Conservation (phyloP, 2,113 vertebrate genomes). For the Tretioscincus oriximinensis region DNA sequence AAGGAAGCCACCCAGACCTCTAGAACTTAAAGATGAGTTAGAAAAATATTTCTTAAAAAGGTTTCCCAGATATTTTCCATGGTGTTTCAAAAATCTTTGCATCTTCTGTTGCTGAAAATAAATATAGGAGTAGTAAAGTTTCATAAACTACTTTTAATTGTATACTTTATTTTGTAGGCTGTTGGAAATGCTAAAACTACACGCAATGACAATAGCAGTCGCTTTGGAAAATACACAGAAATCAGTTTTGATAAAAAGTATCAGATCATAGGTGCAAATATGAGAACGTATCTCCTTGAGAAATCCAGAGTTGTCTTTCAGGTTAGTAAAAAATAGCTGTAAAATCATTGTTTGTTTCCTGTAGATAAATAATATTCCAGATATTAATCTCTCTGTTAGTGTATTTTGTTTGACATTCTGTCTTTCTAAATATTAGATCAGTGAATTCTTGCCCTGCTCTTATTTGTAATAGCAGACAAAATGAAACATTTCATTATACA, state of each 20-base stretch:
- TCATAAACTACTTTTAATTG: background rate
- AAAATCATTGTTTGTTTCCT: background rate
- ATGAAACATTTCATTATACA: no score
- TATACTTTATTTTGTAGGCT: constrained; percentile 70
- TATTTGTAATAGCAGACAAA: no score
- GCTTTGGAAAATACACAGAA: constrained; percentile 97
- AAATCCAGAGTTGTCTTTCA: constrained; percentile 98
- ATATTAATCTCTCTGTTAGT: background rate
- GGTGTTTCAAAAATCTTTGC: no score
- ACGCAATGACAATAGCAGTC: constrained; percentile 96
- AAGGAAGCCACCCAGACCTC: no score
- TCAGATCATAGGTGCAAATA: constrained; percentile 94
- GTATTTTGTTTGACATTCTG: background rate
- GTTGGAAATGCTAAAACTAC: constrained; percentile 98
- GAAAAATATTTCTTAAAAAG: no score
- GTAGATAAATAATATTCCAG: background rate
- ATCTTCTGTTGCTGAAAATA: no score
- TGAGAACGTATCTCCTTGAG: constrained; percentile 96
- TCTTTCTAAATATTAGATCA: background rate
- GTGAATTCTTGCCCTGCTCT: background rate
- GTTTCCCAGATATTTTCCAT: no score
- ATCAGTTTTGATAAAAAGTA: constrained; percentile 90
- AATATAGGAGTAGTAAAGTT: background rate
- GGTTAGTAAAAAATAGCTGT: constrained; percentile 65
- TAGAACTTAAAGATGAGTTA: no score